phyloP scores from a whole-genome alignment of 2,797 vertebrate species.

The Muscicapa striata region DNA sequence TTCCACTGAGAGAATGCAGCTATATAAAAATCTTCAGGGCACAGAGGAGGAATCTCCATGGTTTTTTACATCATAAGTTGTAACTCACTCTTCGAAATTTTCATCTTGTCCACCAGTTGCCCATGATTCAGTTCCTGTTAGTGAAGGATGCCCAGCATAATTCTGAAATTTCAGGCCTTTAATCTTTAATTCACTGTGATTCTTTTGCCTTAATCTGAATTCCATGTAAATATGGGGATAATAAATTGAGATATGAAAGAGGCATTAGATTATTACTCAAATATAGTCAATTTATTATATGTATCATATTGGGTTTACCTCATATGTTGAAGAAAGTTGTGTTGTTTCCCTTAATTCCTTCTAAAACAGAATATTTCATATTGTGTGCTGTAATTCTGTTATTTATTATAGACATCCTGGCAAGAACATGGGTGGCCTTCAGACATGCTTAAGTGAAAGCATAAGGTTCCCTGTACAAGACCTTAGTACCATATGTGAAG shows the following conservation, averaged over 20 bases:
- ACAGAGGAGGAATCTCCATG: background rate
- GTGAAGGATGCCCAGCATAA: background rate
- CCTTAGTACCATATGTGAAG: background rate
- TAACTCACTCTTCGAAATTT: background rate
- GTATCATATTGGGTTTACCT: background rate
- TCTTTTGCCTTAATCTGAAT: background rate
- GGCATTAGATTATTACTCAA: background rate
- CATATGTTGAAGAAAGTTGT: background rate
- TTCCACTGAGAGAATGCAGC: background rate
- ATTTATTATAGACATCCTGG: background rate
- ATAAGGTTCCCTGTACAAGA: background rate
- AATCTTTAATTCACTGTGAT: background rate
- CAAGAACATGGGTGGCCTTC: background rate
- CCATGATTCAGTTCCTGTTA: background rate
- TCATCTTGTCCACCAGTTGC: background rate
- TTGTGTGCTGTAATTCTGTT: constrained; percentile 10
- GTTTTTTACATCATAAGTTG: background rate
- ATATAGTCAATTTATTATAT: background rate
- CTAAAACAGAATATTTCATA: background rate
- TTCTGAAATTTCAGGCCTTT: background rate
- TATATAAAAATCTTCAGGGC: background rate
- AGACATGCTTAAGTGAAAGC: background rate
- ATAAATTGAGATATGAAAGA: background rate
- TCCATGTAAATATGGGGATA: background rate
- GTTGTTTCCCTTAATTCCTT: constrained; percentile 3